A percentile compares a stretch with the other conserved stretches of the same genome.
Conservation (phyloP, 2,888 invertebrate genomes). For the Tridacna gigas region DNA sequence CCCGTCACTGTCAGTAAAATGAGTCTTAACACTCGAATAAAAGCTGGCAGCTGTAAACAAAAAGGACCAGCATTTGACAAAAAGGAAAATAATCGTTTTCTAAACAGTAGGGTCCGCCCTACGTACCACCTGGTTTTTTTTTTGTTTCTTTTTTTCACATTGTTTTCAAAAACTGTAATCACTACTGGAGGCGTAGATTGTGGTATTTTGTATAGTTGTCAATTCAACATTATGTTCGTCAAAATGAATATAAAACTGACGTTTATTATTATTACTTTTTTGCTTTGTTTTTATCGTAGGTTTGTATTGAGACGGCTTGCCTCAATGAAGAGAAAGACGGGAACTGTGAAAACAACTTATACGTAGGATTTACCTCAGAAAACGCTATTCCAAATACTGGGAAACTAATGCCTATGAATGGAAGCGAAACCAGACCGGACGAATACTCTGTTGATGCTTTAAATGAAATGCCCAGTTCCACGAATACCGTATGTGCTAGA, state of each 20-base stretch:
- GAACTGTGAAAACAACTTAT: background rate
- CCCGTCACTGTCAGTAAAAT: no score
- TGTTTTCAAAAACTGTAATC: no score
- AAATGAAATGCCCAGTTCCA: conserved; percentile 1
- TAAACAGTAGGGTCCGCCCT: no score
- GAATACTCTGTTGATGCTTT: background rate
- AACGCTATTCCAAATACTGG: background rate
- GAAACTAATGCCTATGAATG: background rate
- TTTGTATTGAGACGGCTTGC: conserved; percentile 44
- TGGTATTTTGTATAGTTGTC: no score
- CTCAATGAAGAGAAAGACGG: conserved; percentile 17
- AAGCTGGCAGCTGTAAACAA: no score
- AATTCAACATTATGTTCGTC: no score
- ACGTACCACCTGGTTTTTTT: no score
- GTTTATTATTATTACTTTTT: background rate
- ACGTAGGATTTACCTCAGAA: background rate
- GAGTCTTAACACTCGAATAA: no score
- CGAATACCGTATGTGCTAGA: conserved; percentile 1
- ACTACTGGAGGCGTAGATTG: no score
- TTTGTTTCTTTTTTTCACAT: no score
- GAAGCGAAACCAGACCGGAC: conserved; percentile 3
- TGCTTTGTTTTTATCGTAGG: conserved; percentile 15
- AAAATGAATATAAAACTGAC: background rate
- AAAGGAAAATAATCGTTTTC: no score
- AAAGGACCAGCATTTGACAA: no score